These are phyloP conservation scores for Sphaerophoria taeniata DNA, from an alignment of 2,888 invertebrate species.

Conservation along the genomic window DNA sequence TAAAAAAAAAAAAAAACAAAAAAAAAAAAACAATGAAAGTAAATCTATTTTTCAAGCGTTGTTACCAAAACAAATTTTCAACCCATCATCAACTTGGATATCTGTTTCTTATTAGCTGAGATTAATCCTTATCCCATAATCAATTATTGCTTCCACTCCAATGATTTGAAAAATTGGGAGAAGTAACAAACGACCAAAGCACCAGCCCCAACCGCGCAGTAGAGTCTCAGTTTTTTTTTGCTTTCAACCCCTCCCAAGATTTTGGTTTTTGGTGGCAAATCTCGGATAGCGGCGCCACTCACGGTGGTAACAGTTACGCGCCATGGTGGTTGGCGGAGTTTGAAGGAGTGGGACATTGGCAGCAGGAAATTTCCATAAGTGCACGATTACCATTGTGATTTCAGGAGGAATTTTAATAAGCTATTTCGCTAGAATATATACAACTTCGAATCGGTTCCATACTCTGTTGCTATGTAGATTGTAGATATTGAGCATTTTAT, in stretches of 20 bases:
- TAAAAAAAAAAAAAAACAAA: conserved; percentile 40
- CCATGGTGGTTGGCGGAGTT: conserved; percentile 35
- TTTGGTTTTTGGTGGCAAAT: conserved; percentile 58
- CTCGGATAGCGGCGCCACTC: conserved; percentile 49
- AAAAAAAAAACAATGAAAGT: conserved; percentile 60
- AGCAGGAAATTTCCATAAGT: conserved; percentile 73
- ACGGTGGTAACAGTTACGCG: conserved; percentile 37
- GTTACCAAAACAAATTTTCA: conserved; percentile 57
- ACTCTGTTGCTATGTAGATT: conserved; percentile 34
- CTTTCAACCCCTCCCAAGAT: conserved; percentile 17
- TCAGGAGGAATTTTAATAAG: conserved; percentile 74
- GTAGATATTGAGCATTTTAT: conserved; percentile 45
- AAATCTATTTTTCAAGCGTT: conserved; percentile 68
- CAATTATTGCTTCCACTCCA: conserved; percentile 75
- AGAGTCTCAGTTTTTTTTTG: conserved; percentile 29
- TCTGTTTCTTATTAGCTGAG: conserved; percentile 75
- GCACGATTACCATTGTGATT: conserved; percentile 75
- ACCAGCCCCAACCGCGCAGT: conserved; percentile 36
- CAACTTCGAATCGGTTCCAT: conserved; percentile 9
- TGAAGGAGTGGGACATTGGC: conserved; percentile 55
- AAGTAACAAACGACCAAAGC: conserved; percentile 38
- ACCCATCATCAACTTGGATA: conserved; percentile 47
- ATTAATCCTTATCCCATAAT: conserved; percentile 74
- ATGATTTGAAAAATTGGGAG: conserved; percentile 74
- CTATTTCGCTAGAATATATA: conserved; percentile 66